Evolutionary conservation across 2,888 invertebrate genomes (phyloP).

Genomic region (Furcula furcula): DNA sequence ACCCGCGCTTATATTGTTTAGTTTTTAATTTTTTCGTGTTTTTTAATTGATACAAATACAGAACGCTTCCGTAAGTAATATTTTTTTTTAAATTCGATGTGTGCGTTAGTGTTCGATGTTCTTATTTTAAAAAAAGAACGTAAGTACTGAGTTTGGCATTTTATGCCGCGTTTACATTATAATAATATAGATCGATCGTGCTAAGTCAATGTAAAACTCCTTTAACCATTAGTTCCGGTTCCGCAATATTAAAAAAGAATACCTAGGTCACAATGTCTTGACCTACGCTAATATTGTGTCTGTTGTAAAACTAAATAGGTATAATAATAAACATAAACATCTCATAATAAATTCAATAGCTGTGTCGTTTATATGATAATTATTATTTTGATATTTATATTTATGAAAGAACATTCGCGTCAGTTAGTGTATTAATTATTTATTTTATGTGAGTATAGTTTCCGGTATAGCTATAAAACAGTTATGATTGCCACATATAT

Average conservation of each 20-base stretch:
- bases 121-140: conserved; percentile 8
- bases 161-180: no score
- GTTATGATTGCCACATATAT: no score
- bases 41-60: conserved; percentile 22
- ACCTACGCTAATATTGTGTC: conserved; percentile 26
- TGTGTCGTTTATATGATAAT: no score
- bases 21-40: conserved; percentile 45
- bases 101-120: conserved; percentile 11
- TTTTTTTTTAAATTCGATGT: conserved; percentile 12
- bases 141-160: no score
- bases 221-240: conserved; percentile 23
- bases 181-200: conserved; percentile 16
- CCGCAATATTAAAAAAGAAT: conserved; percentile 11
- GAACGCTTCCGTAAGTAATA: conserved; percentile 9
- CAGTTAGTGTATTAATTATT: no score
- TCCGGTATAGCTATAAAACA: no score
- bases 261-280: conserved; percentile 28
- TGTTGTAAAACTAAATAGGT: no score
- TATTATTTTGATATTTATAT: no score
- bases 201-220: conserved; percentile 31
- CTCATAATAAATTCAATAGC: no score
- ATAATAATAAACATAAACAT: no score
- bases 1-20: conserved; percentile 48
- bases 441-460: no score
- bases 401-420: no score